These are phyloP conservation scores for Poecilus cupreus DNA, from an alignment of 2,888 invertebrate genomes.

Conservation along the genomic window DNA sequence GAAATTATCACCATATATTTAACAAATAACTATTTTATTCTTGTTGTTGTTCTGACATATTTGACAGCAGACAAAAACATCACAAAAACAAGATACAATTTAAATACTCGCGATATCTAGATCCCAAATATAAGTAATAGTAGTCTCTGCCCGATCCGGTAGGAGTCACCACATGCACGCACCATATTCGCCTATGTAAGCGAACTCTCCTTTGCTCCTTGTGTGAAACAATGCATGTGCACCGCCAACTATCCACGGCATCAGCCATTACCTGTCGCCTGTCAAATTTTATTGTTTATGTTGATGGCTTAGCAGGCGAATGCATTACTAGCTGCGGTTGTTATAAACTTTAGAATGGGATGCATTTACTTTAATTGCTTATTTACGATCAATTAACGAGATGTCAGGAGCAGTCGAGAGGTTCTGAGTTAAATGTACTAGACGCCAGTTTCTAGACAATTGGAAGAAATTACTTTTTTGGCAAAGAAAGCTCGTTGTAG, in stretches of 20 bases:
- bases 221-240: slow-evolving; percentile 14
- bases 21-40: no score
- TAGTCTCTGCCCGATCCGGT: no score
- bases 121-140: no score
- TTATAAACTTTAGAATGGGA: slow-evolving; percentile 24
- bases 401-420: neutral
- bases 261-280: slow-evolving; percentile 17
- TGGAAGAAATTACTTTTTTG: slow-evolving; percentile 34
- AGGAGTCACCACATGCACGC: no score
- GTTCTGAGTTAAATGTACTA: slow-evolving; percentile 4
- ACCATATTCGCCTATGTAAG: no score
- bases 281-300: slow-evolving; percentile 36
- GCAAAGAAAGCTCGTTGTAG: neutral
- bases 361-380: slow-evolving; percentile 19
- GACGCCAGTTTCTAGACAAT: slow-evolving; percentile 11
- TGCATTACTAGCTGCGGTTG: neutral
- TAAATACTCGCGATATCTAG: no score
- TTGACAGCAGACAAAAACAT: no score
- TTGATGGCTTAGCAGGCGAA: neutral
- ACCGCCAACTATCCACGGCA: neutral
- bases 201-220: no score
- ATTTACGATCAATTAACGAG: slow-evolving; percentile 29
- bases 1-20: no score
- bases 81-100: no score
- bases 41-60: no score